These are phyloP conservation scores for Lordiphosa collinella DNA, from an alignment of 1,140 invertebrate genomes.

Conservation along the genomic window DNA sequence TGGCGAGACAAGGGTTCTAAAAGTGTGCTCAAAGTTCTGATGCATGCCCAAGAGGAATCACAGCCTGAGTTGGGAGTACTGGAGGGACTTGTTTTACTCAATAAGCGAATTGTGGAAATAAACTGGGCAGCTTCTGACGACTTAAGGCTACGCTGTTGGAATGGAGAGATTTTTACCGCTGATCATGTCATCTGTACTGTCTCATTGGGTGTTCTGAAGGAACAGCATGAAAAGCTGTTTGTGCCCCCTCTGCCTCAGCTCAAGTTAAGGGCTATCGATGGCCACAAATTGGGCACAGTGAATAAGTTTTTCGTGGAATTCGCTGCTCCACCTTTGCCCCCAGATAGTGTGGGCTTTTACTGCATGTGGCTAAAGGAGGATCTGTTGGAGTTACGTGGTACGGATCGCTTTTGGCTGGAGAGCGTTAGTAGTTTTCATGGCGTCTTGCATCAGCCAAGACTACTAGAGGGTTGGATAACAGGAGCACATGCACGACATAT, in stretches of 20 bases:
- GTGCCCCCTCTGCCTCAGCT: conserved; percentile 82
- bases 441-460: conserved; percentile 83
- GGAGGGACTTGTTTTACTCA: conserved; percentile 78
- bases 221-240: conserved; percentile 82
- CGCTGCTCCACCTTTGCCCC: conserved; percentile 83
- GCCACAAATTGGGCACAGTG: conserved; percentile 85
- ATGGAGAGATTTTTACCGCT: conserved; percentile 82
- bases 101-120: conserved; percentile 81
- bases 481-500: conserved; percentile 82
- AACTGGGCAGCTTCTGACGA: conserved; percentile 63
- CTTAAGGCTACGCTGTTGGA: conserved; percentile 81
- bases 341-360: conserved; percentile 74
- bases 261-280: conserved; percentile 84
- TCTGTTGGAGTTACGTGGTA: conserved; percentile 49
- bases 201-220: conserved; percentile 86
- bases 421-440: conserved; percentile 84
- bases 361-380: conserved; percentile 82
- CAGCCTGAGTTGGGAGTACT: conserved; percentile 44
- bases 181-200: conserved; percentile 86
- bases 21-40: conserved; percentile 83
- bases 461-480: conserved; percentile 84
- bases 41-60: conserved; percentile 50
- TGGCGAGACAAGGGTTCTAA: conserved; percentile 84
- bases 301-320: conserved; percentile 89
- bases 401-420: conserved; percentile 81